Evolutionary conservation across 2,113 vertebrate genomes (phyloP).

Genomic region (Zosterops pallidus): DNA sequence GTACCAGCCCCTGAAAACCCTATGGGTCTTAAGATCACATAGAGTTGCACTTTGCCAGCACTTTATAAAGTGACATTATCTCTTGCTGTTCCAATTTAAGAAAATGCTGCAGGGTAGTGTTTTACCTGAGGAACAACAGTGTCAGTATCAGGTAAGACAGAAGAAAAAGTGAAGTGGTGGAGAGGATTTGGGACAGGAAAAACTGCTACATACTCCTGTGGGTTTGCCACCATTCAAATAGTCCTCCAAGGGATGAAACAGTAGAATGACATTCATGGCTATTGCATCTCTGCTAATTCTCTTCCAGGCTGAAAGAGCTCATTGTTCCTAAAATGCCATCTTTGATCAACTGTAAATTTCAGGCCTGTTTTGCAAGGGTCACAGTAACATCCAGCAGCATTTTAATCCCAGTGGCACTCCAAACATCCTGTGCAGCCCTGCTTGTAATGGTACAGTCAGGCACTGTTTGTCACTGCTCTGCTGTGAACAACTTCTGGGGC

Average conservation of each 20-base stretch:
- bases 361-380: slow-evolving; percentile 23
- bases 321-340: slow-evolving; percentile 18
- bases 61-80: background rate
- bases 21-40: rapidly evolving
- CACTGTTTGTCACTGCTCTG: slow-evolving; percentile 27
- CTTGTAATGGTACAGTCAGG: slow-evolving; percentile 3
- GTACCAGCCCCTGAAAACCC: background rate
- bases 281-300: background rate
- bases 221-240: background rate
- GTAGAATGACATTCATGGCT: background rate
- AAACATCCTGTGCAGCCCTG: background rate
- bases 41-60: background rate
- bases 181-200: background rate
- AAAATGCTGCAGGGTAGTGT: background rate
- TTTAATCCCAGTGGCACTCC: slow-evolving; percentile 28
- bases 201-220: background rate
- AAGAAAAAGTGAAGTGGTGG: background rate
- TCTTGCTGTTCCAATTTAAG: background rate
- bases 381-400: background rate
- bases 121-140: background rate
- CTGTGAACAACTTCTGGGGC: slow-evolving; percentile 14
- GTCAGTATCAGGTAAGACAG: background rate
- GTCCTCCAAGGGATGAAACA: background rate
- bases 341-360: slow-evolving; percentile 37
- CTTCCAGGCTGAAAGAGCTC: slow-evolving; percentile 6